Base-by-base conservation (phyloP, 2,888 invertebrate species). In the Pyralis farinalis region DNA sequence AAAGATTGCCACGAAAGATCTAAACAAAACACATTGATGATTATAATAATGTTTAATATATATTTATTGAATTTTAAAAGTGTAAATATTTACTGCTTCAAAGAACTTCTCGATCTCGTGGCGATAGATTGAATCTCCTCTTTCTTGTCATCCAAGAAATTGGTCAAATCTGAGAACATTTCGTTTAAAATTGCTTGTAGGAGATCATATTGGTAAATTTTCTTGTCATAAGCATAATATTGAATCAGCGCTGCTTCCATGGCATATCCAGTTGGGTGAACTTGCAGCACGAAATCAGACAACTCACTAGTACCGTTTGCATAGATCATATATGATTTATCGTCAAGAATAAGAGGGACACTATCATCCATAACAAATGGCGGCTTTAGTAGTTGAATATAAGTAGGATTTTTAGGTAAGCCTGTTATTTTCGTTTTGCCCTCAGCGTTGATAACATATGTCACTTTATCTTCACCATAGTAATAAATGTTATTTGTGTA, bases 191-290 rank as follows among this genome's bases (percentile, higher is more conserved):
- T 3, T 0, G 74, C 7, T 0, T 16, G 16, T 0, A 69, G 10
- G 0, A 83, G 4, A 34, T 83, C 77, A 52, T 72, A 82, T 46
- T 77, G 67, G 36, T 85, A 86, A 21, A 86, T 74, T 3, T 70
- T 75, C 43, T 84, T 82, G 7, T 83, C 55, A 30, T 71, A 63
- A 4, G 57, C 82, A 9, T 60, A 78, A 44, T 73, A 84, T 16
- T 80, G 71, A 1, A 82, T 51, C 0, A 80, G 40, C 0, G 70
- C 55, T 0, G 59, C 71, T 44, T 85, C 83, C 38, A 71, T 47
- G 0, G 64, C 58, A 27, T 62, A 75, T 1, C 82, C 85, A 0
- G 74, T 58, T 0, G 83, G 80, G 3, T 58, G 63, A 0, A 54
- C 58, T 9, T 51, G 12, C 1, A 82, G 56, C 5, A 57, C 49